Base-by-base conservation (phyloP, 2,888 invertebrate genomes). In the Acrobasis suavella region DNA sequence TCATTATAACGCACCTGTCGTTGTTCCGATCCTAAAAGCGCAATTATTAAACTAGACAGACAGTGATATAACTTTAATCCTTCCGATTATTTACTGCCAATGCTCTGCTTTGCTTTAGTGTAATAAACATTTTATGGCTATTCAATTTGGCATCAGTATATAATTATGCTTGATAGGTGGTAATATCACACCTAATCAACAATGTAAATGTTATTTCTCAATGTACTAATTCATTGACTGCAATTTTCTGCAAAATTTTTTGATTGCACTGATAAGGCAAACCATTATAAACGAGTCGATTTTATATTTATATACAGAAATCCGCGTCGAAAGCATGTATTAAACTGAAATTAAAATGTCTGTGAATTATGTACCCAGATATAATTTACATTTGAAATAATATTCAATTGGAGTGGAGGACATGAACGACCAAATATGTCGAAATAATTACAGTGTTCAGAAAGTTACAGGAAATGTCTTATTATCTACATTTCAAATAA, bases 1-100 rank as follows among this genome's bases (percentile, higher is more conserved):
- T 69, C 73, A 76, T 73, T 80, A 84, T 87, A 87, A 85, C 83
- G 42, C 77, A 83, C 77, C 75, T 77, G 81, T 85, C 82, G 85
- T 81, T 82, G 79, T 83, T 73, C 71, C 39, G 17, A 46, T 42
- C 56, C 42, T 39, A 56, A 46, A 42, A 56, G 15, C 56, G 17
- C 22, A 42, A 42, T 55, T 15, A 38, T 17, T 22, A 22, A 22
- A 22, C 22, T 3, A 22, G 22, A 22, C 22, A 22, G 22, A 39
- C 55, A 39, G 55, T 55, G 55, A 55, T 55, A 39, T 55, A 55
- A 55, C 55, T 10, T 55, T 15, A 49, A 58, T 42, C 46, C 58
- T 49, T 58, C n/a, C 32, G 49, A 15, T 16, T 50, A 50, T 15
- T 58, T 32, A 58, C 17, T 50, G 22, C 16, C 17, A 17, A 22